Evolutionary conservation across 2,888 invertebrate genomes (phyloP).

Genomic region (Physocephala rufipes): DNA sequence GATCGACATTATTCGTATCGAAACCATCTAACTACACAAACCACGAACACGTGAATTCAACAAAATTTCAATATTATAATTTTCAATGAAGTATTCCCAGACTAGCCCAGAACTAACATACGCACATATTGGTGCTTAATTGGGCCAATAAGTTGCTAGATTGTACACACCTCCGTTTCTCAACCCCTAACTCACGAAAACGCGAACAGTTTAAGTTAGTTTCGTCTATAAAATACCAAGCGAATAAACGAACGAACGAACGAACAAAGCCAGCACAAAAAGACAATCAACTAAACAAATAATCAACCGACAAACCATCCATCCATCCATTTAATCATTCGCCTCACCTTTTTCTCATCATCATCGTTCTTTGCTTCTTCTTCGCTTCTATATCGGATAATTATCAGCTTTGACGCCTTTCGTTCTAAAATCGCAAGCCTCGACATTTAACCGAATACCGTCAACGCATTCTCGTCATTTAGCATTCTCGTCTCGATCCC

Average conservation of each 20-base stretch:
- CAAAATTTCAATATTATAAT: slow-evolving; percentile 51
- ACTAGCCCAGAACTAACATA: slow-evolving; percentile 11
- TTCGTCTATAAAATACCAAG: slow-evolving; percentile 28
- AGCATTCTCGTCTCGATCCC: too few species aligned
- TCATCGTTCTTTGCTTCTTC: too few species aligned
- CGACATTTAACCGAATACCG: background rate
- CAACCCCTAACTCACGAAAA: background rate
- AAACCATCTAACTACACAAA: background rate
- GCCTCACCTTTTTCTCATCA: background rate
- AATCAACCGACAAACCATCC: too few species aligned
- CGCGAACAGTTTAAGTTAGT: slow-evolving; percentile 29
- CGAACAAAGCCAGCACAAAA: too few species aligned
- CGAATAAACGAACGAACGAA: background rate
- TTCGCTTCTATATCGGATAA: slow-evolving; percentile 21
- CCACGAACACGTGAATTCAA: slow-evolving; percentile 46
- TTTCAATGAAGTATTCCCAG: slow-evolving; percentile 63
- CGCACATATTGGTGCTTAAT: background rate
- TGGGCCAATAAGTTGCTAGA: background rate
- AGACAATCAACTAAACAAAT: too few species aligned
- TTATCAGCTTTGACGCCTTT: slow-evolving; percentile 32
- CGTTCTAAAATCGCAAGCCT: slow-evolving; percentile 21
- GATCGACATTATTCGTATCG: slow-evolving; percentile 12
- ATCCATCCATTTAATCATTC: background rate
- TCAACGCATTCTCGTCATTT: background rate
- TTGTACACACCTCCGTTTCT: background rate